These are phyloP conservation scores for Lepus americanus DNA, from an alignment of 2,113 vertebrate genomes.

Conservation along the genomic window DNA sequence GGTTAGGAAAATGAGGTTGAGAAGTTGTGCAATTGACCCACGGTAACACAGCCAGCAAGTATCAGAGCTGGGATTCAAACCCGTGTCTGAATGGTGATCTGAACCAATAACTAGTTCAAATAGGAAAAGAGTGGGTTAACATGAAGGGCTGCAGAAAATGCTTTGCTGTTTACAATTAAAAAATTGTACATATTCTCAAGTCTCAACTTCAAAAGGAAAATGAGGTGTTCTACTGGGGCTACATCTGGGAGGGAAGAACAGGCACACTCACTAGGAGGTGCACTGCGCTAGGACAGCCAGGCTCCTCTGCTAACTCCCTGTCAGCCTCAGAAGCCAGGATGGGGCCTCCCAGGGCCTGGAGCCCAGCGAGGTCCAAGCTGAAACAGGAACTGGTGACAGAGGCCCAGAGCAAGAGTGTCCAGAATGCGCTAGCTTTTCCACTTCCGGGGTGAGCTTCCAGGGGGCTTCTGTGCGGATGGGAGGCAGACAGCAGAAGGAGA, in stretches of 20 bases:
- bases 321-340: not conserved
- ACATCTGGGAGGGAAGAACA: not conserved
- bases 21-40: not conserved
- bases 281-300: not conserved
- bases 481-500: not conserved
- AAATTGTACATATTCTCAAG: not conserved
- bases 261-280: not conserved
- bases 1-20: not conserved
- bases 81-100: not conserved
- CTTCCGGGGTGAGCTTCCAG: too few species aligned
- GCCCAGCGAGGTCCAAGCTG: not conserved
- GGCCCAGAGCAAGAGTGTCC: not conserved
- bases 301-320: not conserved
- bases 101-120: not conserved
- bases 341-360: not conserved
- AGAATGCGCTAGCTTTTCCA: not conserved
- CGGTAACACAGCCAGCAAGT: not conserved
- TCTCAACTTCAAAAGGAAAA: conserved; percentile 47
- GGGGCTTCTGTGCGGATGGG: not conserved
- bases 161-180: not conserved
- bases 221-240: not conserved
- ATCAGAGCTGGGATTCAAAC: not conserved
- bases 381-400: not conserved
- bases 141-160: not conserved
- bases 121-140: not conserved